Evolutionary conservation across 2,797 vertebrate species (phyloP), one percentile per base, ranked within the genome.

Genomic region (Hippocampus kuda): DNA sequence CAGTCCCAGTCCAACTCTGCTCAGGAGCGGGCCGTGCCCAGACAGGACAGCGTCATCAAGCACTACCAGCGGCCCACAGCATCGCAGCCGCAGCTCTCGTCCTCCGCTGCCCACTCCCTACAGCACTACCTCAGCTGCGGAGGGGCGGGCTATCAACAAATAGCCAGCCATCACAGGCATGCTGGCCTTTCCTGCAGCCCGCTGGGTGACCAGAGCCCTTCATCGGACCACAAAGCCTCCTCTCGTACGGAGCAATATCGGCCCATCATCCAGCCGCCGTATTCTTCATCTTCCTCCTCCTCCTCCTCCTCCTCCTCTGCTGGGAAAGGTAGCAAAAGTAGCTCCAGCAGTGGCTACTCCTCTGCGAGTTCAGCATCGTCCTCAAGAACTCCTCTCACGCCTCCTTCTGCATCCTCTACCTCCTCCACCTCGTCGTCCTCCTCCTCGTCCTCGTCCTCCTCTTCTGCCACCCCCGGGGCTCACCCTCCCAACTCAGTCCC

Each of bases 81-180:
- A 1, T 85, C 93, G 4, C 95, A 96, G 77, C 87, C 94, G 0
- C 91, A 93, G 3, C 88, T 94, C 1, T 91, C 94, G 0, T 91
- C 94, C 20, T 93, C 94, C n/a, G 89, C 92, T 1, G 89, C 94
- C 51, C 94, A 95, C 71, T 91, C 94, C 65, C 91, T 98, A 12
- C 95, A 98, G 91, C 95, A 98, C 77, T 98, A 96, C 82, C 89
- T 98, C 77, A 96, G 95, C 84, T 97, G 95, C 64, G 94, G 93
- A 63, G 91, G 91, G 12, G 91, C 94, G 0, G 90, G 92, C 76
- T 98, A 97, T 83, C 93, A 94, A 76, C 93, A 95, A 74, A 92
- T 96, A 66, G 88, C 93, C 38, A 81, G 84, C 59, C 92, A 92
- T 71, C 88, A 90, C 77, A 87, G 92, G 70, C 95, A 96, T 34